Evolutionary conservation across 2,113 vertebrate species (phyloP).

Genomic region (Mormyrus lacerda): DNA sequence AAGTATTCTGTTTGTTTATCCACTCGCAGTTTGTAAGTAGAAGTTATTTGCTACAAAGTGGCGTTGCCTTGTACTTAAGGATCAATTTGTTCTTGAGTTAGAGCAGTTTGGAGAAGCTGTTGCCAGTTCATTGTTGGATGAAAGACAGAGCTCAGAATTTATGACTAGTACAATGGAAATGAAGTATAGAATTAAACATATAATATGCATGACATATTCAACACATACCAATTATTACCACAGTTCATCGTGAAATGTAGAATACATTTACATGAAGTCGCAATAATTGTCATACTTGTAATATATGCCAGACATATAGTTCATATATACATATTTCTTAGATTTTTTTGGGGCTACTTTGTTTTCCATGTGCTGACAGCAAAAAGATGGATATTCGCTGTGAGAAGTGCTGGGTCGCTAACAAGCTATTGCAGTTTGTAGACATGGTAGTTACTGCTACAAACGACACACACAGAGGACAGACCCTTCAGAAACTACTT

Average conservation of each 20-base stretch:
- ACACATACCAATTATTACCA: not conserved
- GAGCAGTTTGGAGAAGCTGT: not conserved
- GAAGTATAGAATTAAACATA: not conserved
- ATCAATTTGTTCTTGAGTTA: not conserved
- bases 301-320: not conserved
- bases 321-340: not conserved
- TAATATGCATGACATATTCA: not conserved
- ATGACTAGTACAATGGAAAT: not conserved
- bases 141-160: not conserved
- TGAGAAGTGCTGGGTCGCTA: not conserved
- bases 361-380: not conserved
- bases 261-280: not conserved
- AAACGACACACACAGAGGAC: not conserved
- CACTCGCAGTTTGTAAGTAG: not conserved
- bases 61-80: not conserved
- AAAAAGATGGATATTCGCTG: not conserved
- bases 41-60: not conserved
- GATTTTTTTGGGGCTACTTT: not conserved
- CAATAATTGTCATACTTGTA: not conserved
- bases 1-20: not conserved
- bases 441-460: not conserved
- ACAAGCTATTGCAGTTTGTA: not conserved
- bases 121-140: not conserved
- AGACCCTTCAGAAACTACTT: not conserved
- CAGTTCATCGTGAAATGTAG: not conserved